Conservation (phyloP, 2,888 invertebrate species). For the Hyles lineata region DNA sequence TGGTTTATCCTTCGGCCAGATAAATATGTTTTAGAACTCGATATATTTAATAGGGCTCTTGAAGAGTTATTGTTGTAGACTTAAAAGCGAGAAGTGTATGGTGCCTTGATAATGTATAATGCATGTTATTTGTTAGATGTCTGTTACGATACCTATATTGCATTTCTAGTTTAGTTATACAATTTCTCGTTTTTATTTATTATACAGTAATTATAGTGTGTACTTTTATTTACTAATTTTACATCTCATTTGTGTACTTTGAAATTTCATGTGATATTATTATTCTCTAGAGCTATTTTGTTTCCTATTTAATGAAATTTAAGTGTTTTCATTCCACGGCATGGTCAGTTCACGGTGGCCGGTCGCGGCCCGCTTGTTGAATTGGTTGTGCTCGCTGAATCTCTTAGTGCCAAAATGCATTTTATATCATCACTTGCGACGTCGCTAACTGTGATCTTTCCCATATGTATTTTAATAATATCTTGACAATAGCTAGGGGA, state of each 20-base stretch:
- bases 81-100: conserved; percentile 58
- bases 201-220: conserved; percentile 76
- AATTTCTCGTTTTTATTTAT: conserved; percentile 80
- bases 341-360: conserved; percentile 36
- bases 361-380: conserved; percentile 37
- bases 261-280: conserved; percentile 83
- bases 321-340: conserved; percentile 32
- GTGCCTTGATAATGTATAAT: conserved; percentile 75
- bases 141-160: conserved; percentile 75
- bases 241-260: conserved; percentile 75
- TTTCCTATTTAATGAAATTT: conserved; percentile 62
- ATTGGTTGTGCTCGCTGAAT: conserved; percentile 59
- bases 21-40: conserved; percentile 77
- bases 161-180: conserved; percentile 83
- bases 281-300: conserved; percentile 75
- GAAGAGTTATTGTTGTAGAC: conserved; percentile 45
- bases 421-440: conserved; percentile 61
- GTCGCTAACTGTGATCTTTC: conserved; percentile 73
- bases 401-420: conserved; percentile 81
- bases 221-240: conserved; percentile 76
- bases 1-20: conserved; percentile 73
- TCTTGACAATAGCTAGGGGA: conserved; percentile 68
- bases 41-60: conserved; percentile 43
- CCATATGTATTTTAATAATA: conserved; percentile 62
- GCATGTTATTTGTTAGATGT: conserved; percentile 75